Evolutionary conservation across 30 jellyfish, hydroid and myxozoan species (phyloP), one percentile per base, ranked within the genome.

Genomic region (Aurelia aurita): DNA sequence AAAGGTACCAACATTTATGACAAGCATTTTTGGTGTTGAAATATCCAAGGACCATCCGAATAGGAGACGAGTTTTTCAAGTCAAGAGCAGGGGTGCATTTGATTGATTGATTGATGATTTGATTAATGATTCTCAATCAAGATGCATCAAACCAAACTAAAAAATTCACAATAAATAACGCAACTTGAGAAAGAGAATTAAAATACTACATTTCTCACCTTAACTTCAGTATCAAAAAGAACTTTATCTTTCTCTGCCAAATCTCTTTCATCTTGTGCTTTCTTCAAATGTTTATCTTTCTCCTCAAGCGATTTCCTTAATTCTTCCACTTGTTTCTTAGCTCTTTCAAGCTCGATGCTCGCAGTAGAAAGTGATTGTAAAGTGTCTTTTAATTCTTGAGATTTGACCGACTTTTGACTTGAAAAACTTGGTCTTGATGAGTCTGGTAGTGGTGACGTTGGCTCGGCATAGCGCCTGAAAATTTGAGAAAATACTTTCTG

Each of bases 161-260:
- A 39, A 39, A 39, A 4, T 39, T 39, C 51, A 9, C 51, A 2
- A 39, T 0, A 15, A 39, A 39, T n/a, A n/a, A n/a, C n/a, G n/a
- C n/a, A n/a, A n/a, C n/a, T n/a, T n/a, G n/a, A 29, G 19, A 7
- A 0, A 11, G 15, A 22, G 45, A 28, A 31, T 31, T 0, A 66
- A 7, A n/a, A 32, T 13, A 25, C 55, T 29, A 21, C 5, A 8
- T 13, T n/a, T 15, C 87, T 12, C 23, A 94, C 99, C 97, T 88
- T 89, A 44, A 90, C 71, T 51, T 94, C 99, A 39, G 96, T 94
- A 32, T 89, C 99, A 69, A 88, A 84, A 31, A 94, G 77, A 31
- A 77, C 97, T 60, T 94, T 94, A 45, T 90, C 97, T 47, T 94
- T 94, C 57, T 94, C 99, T 10, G 87, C 86, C 71, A 74, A 21